phyloP scores from a whole-genome alignment of 2,797 vertebrate genomes.

The Onychomys arenicola region DNA sequence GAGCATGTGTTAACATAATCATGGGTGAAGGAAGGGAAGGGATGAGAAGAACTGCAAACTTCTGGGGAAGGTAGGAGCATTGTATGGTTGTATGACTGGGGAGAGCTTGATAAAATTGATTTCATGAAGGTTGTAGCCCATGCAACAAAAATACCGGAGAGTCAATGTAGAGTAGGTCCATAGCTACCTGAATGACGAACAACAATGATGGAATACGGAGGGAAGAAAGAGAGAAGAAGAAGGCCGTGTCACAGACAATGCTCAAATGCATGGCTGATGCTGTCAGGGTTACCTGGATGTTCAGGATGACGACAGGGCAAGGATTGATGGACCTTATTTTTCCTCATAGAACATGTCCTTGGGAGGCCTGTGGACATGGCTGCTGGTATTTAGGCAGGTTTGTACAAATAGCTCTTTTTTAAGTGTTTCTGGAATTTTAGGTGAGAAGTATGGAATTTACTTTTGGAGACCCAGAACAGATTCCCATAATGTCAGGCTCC shows the following conservation, averaged over 20 bases:
- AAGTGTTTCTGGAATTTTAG: not conserved
- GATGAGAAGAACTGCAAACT: not conserved
- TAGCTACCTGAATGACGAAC: not conserved
- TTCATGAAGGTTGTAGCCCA: not conserved
- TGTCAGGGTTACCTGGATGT: not conserved
- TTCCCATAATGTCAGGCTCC: not conserved
- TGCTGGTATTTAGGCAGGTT: not conserved
- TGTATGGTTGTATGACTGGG: not conserved
- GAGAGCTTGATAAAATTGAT: not conserved
- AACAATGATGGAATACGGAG: not conserved
- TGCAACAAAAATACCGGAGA: not conserved
- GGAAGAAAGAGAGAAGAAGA: not conserved
- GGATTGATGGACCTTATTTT: not conserved
- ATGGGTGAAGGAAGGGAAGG: not conserved
- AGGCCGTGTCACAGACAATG: not conserved
- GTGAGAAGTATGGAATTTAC: constrained; percentile 10
- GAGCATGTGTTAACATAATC: not conserved
- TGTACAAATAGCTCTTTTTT: not conserved
- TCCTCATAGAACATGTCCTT: not conserved
- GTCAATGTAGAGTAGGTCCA: not conserved
- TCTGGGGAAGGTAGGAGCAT: not conserved
- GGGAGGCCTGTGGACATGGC: not conserved
- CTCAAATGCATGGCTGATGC: not conserved
- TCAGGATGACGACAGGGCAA: not conserved
- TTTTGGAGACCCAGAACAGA: not conserved